These are phyloP conservation scores for Actinemys pallida DNA, from an alignment of 2,113 vertebrate species.

Conservation along the genomic window DNA sequence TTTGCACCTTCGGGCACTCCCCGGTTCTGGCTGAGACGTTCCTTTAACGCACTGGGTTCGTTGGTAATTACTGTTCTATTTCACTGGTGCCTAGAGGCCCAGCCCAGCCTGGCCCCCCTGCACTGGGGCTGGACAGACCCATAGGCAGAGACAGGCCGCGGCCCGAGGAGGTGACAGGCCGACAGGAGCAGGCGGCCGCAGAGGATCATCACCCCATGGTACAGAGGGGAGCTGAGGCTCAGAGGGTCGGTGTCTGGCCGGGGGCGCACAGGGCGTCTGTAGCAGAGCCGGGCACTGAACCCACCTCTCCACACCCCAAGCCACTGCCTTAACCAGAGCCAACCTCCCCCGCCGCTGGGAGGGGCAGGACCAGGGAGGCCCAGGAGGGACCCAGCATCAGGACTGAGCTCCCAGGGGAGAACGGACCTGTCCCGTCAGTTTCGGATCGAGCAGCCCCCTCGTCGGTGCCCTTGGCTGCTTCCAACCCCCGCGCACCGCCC, in stretches of 20 bases:
- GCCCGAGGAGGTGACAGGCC: fast-evolving
- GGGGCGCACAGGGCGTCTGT: too few species aligned
- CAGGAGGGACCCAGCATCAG: not conserved
- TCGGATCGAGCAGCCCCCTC: not conserved
- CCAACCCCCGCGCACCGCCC: not conserved
- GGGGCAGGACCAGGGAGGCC: not conserved
- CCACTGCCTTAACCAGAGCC: not conserved
- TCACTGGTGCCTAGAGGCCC: not conserved
- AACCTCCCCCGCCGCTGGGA: fast-evolving
- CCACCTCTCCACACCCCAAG: not conserved
- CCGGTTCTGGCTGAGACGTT: too few species aligned
- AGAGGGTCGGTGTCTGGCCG: too few species aligned
- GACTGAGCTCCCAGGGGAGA: not conserved
- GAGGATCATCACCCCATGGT: too few species aligned
- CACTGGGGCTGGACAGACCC: not conserved
- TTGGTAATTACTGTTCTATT: not conserved
- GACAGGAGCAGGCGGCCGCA: too few species aligned
- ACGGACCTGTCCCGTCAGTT: not conserved
- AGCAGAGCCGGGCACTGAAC: not conserved
- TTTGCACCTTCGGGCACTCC: too few species aligned
- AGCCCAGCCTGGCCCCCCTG: not conserved
- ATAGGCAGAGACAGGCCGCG: not conserved
- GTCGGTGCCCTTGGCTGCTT: not conserved
- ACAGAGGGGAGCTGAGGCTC: too few species aligned
- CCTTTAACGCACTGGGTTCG: too few species aligned